These are phyloP conservation scores for Hydriomena furcata DNA, from an alignment of 2,888 invertebrate species.

Conservation along the genomic window DNA sequence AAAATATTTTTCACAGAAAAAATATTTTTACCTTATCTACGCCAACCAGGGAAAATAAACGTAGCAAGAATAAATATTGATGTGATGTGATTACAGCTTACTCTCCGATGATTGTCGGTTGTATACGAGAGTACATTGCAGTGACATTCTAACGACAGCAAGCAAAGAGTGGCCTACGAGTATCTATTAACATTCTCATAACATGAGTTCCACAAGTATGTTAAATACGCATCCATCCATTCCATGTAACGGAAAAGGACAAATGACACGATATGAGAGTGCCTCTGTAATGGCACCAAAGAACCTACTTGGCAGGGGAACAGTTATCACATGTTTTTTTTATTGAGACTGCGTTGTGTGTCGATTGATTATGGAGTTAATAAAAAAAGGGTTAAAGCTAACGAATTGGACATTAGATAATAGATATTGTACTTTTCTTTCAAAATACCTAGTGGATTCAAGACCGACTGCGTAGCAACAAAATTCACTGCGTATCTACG, in stretches of 20 bases:
- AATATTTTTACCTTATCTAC: too few species aligned
- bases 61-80: background rate
- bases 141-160: slow-evolving; percentile 33
- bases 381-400: too few species aligned
- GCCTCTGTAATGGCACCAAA: slow-evolving; percentile 25
- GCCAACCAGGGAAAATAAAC: background rate
- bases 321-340: slow-evolving; percentile 16
- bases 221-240: slow-evolving; percentile 32
- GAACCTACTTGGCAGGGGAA: slow-evolving; percentile 13
- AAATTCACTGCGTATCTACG: too few species aligned
- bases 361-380: too few species aligned
- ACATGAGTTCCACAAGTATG: slow-evolving; percentile 29
- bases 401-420: too few species aligned
- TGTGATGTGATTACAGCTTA: background rate
- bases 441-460: too few species aligned
- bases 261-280: slow-evolving; percentile 32
- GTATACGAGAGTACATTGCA: background rate
- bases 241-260: slow-evolving; percentile 31
- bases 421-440: too few species aligned
- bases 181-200: slow-evolving; percentile 41
- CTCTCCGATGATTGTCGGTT: slow-evolving; percentile 9
- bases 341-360: background rate
- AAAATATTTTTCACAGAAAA: too few species aligned
- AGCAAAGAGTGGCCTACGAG: slow-evolving; percentile 31
- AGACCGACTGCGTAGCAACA: too few species aligned